Percentiles rank a stretch among this genome's conserved stretches.
phyloP scores from a whole-genome alignment of 1,140 invertebrate species.

The Caenorhabditis tropicalis region DNA sequence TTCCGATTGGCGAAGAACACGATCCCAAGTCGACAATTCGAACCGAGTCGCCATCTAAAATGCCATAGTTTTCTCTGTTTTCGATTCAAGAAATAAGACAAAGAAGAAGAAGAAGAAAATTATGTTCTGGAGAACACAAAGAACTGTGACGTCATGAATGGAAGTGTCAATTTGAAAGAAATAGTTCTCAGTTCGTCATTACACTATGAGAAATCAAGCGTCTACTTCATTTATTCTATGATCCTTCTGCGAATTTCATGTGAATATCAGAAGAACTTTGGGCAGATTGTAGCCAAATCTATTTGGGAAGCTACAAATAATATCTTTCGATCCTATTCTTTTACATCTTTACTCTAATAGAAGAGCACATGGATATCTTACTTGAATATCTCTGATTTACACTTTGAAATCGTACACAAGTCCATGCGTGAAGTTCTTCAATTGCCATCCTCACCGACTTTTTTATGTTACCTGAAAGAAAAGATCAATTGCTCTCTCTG shows the following conservation, averaged over 20 bases:
- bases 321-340: no score
- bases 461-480: constrained; percentile 20
- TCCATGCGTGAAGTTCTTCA: constrained; percentile 15
- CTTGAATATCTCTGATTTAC: background rate
- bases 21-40: constrained; percentile 26
- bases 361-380: background rate
- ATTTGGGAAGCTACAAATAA: no score
- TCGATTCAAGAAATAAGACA: background rate
- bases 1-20: constrained; percentile 8
- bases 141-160: background rate
- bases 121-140: background rate
- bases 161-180: background rate
- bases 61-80: background rate
- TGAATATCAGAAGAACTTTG: no score
- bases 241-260: background rate
- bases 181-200: background rate
- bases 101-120: background rate
- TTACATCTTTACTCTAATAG: no score
- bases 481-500: background rate
- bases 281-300: no score
- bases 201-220: background rate
- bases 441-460: constrained; percentile 17
- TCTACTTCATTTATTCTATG: background rate
- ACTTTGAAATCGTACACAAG: background rate
- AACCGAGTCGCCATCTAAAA: constrained; percentile 28